A percentile compares a stretch with the other conserved stretches of the same genome.
Conservation (phyloP, 2,888 invertebrate genomes). For the Cheilosia scutellata region DNA sequence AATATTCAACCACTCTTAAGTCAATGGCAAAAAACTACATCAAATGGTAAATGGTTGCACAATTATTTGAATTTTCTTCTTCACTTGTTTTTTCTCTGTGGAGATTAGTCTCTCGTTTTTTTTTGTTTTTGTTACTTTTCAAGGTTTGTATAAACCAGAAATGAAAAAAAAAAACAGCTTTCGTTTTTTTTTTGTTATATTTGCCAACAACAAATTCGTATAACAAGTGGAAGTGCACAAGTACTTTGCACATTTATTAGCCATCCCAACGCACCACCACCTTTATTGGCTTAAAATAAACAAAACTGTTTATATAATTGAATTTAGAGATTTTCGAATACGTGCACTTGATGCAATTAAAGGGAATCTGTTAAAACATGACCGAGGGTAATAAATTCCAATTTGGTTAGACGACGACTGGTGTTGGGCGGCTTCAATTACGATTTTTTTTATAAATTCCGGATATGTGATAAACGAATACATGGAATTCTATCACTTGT, state of each 20-base stretch:
- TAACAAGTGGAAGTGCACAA: conserved; percentile 60
- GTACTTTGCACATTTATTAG: conserved; percentile 13
- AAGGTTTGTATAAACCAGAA: conserved; percentile 66
- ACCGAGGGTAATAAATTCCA: conserved; percentile 31
- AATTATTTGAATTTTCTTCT: conserved; percentile 52
- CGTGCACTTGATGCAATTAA: conserved; percentile 53
- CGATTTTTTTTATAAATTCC: background rate
- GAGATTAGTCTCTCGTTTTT: conserved; percentile 31
- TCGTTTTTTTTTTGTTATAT: conserved; percentile 52
- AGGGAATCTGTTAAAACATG: conserved; percentile 52
- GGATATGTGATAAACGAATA: background rate
- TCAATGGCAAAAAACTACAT: conserved; percentile 44
- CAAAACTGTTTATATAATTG: conserved; percentile 58
- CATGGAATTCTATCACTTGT: background rate
- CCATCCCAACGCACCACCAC: conserved; percentile 2
- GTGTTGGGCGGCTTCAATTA: background rate
- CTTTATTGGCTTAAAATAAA: conserved; percentile 55
- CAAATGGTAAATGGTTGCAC: conserved; percentile 64
- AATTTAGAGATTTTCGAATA: conserved; percentile 53
- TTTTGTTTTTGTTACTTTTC: conserved; percentile 64
- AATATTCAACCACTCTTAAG: conserved; percentile 36
- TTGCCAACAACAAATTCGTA: conserved; percentile 40
- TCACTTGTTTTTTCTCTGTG: conserved; percentile 22
- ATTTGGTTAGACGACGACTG: background rate
- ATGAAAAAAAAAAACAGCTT: conserved; percentile 53